Conservation (phyloP, 2,888 invertebrate species). For the Lydus trimaculatus region DNA sequence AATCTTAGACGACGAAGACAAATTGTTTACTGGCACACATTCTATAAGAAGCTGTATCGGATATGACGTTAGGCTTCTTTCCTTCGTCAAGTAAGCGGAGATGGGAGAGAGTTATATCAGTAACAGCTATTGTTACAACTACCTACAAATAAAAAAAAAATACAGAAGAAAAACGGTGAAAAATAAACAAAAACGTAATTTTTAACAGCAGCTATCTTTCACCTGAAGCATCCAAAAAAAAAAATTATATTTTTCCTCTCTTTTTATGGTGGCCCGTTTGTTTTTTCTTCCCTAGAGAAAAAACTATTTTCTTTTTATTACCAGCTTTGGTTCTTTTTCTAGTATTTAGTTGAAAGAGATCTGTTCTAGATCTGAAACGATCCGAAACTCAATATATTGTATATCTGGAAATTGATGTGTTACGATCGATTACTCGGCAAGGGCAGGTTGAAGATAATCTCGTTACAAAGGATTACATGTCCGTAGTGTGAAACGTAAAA, state of each 20-base stretch:
- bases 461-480: conserved; percentile 36
- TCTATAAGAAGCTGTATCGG: conserved; percentile 7
- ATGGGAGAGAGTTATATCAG: neutral
- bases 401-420: conserved; percentile 33
- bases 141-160: no score
- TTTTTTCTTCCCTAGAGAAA: neutral
- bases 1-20: conserved; percentile 49
- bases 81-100: neutral
- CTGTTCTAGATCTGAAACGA: conserved; percentile 8
- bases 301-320: conserved; percentile 3
- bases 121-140: neutral
- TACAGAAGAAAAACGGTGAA: neutral
- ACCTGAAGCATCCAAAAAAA: neutral
- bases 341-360: conserved; percentile 7
- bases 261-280: neutral
- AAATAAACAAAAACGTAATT: neutral
- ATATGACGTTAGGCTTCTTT: conserved; percentile 1
- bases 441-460: conserved; percentile 30
- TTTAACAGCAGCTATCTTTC: conserved; percentile 1
- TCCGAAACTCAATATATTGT: conserved; percentile 7
- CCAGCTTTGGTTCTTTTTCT: conserved; percentile 3
- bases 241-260: neutral
- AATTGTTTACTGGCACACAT: conserved; percentile 32
- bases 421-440: conserved; percentile 33
- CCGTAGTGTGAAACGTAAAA: conserved; percentile 33